These are phyloP conservation scores for Dasysyrphus albostriatus DNA, from an alignment of 2,888 invertebrate genomes.

Conservation along the genomic window DNA sequence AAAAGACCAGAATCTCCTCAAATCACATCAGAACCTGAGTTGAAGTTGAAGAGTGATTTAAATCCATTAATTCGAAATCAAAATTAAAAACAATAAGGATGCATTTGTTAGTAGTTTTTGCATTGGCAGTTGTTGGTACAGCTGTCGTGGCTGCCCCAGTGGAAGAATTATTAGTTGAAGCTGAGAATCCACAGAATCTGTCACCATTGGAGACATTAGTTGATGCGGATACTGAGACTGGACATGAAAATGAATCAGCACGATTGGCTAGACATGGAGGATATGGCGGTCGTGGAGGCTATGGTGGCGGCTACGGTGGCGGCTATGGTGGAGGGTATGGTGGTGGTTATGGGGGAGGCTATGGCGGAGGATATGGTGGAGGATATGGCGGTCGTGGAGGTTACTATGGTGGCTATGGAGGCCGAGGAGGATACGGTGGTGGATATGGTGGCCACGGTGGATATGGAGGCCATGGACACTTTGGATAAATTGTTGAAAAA, in stretches of 20 bases:
- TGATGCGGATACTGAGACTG: slow-evolving; percentile 74
- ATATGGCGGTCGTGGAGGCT: slow-evolving; percentile 50
- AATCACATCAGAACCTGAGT: slow-evolving; percentile 60
- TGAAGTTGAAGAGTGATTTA: slow-evolving; percentile 62
- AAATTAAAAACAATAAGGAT: slow-evolving; percentile 51
- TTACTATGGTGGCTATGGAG: slow-evolving; percentile 73
- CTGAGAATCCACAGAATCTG: slow-evolving; percentile 35
- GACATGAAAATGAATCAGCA: slow-evolving; percentile 78
- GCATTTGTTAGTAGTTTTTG: slow-evolving; percentile 75
- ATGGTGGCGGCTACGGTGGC: slow-evolving; percentile 74
- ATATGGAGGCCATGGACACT: slow-evolving; percentile 31
- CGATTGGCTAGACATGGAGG: slow-evolving; percentile 76
- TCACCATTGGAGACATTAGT: slow-evolving; percentile 52
- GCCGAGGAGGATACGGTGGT: slow-evolving; percentile 48
- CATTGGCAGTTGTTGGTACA: slow-evolving; percentile 67
- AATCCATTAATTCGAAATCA: slow-evolving; percentile 23
- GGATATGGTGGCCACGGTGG: slow-evolving; percentile 15
- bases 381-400: slow-evolving; percentile 64
- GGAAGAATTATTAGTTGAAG: slow-evolving; percentile 26
- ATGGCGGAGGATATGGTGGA: slow-evolving; percentile 52
- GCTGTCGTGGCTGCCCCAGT: slow-evolving; percentile 60
- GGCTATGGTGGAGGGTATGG: slow-evolving; percentile 32
- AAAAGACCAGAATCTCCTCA: slow-evolving; percentile 51
- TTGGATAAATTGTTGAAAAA: slow-evolving; percentile 35
- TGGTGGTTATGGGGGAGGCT: slow-evolving; percentile 49